These are phyloP conservation scores for Proales similis DNA, from an alignment of 1,140 invertebrate genomes.

Conservation along the genomic window DNA sequence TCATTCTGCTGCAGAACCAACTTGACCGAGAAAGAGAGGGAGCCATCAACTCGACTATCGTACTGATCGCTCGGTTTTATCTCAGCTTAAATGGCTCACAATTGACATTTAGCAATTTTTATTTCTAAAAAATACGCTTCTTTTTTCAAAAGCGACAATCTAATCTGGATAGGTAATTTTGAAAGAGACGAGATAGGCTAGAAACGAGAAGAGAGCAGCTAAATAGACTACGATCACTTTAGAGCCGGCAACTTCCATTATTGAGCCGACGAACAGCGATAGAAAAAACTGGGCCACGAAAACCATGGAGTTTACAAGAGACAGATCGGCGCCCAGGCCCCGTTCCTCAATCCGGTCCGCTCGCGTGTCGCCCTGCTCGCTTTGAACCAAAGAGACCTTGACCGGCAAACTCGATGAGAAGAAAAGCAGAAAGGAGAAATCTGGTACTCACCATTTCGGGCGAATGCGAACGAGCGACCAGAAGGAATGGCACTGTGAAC, in stretches of 20 bases:
- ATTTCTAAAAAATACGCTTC: too few species aligned
- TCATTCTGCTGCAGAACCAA: too few species aligned
- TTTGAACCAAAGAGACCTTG: not conserved
- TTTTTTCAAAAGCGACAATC: too few species aligned
- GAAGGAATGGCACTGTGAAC: conserved; percentile 89
- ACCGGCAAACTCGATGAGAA: conserved; percentile 13
- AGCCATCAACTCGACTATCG: too few species aligned
- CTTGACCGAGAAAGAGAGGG: too few species aligned
- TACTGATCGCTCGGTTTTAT: too few species aligned
- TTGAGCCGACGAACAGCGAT: conserved; percentile 74
- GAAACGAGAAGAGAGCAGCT: conserved; percentile 70
- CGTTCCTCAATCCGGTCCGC: conserved; percentile 53
- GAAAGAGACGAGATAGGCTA: conserved; percentile 71
- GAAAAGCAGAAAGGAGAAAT: not conserved
- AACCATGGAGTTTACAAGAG: conserved; percentile 85
- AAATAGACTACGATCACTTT: conserved; percentile 72
- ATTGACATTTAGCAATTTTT: too few species aligned
- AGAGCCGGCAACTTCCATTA: conserved; percentile 67
- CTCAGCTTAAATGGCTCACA: too few species aligned
- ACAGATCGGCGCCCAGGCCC: conserved; percentile 84
- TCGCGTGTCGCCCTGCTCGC: not conserved
- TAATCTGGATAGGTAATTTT: conserved; percentile 75
- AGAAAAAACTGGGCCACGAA: conserved; percentile 85
- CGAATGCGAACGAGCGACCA: conserved; percentile 85
- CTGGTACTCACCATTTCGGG: conserved; percentile 64